These are phyloP conservation scores for Nannobrachium achirus DNA, from an alignment of 2,113 vertebrate genomes.

Conservation along the genomic window DNA sequence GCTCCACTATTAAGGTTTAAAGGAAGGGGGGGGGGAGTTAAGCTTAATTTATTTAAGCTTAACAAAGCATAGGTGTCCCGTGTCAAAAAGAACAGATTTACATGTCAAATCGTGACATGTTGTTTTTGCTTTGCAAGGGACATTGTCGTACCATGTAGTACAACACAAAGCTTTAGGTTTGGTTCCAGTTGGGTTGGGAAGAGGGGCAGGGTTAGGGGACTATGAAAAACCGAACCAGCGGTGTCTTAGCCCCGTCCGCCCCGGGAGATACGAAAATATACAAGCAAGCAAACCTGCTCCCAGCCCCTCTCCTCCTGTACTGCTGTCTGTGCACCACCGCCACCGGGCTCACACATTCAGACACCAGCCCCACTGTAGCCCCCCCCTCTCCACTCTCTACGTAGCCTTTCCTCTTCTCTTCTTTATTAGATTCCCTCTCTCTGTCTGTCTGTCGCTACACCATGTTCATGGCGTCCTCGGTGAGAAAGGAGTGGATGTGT, in stretches of 20 bases:
- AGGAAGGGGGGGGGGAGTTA: conserved; percentile 31
- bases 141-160: too few species aligned
- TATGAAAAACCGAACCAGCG: conserved; percentile 77
- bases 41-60: too few species aligned
- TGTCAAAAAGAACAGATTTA: too few species aligned
- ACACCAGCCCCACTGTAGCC: conserved; percentile 29
- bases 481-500: conserved; percentile 86
- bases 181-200: too few species aligned
- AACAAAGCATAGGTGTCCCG: too few species aligned
- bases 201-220: conserved; percentile 34
- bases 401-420: neutral
- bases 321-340: conserved; percentile 26
- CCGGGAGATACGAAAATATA: conserved; percentile 57
- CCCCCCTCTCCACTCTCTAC: neutral
- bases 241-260: conserved; percentile 63
- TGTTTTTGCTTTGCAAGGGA: too few species aligned
- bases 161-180: conserved; percentile 3
- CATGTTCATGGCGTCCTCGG: conserved; percentile 90
- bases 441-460: conserved; percentile 63
- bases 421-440: conserved; percentile 5
- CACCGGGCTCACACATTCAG: conserved; percentile 21
- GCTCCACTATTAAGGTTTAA: conserved; percentile 20
- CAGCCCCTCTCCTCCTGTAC: conserved; percentile 38
- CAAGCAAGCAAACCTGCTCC: conserved; percentile 56
- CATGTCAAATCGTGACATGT: too few species aligned